These are phyloP conservation scores for Nemopilema nomurai DNA, from an alignment of 30 jellyfish, hydroid and myxozoan genomes.

Conservation along the genomic window DNA sequence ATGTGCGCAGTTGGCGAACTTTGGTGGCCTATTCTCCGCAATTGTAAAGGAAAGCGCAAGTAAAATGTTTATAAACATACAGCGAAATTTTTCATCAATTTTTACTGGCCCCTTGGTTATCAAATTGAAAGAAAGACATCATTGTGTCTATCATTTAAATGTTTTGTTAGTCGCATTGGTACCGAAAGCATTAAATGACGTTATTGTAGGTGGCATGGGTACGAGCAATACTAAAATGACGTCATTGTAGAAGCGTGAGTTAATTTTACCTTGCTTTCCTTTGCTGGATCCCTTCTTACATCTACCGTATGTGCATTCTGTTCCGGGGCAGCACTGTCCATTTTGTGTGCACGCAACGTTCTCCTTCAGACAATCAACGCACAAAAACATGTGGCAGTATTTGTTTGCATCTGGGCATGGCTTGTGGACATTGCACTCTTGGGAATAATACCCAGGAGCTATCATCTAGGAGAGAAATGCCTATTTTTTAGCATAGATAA, in stretches of 20 bases:
- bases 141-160: too few species aligned
- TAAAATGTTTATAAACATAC: too few species aligned
- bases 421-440: slow-evolving; percentile 96
- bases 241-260: background rate
- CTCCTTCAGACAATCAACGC: slow-evolving; percentile 95
- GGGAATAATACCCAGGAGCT: slow-evolving; percentile 97
- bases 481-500: background rate
- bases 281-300: slow-evolving; percentile 94
- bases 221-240: background rate
- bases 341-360: slow-evolving; percentile 97
- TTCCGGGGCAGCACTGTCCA: slow-evolving; percentile 97
- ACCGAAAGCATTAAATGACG: too few species aligned
- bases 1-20: too few species aligned
- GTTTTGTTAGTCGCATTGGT: too few species aligned
- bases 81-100: too few species aligned
- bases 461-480: slow-evolving; percentile 51
- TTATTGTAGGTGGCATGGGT: too few species aligned
- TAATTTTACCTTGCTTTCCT: slow-evolving; percentile 89
- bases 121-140: too few species aligned
- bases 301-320: slow-evolving; percentile 94
- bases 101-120: too few species aligned
- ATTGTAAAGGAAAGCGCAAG: too few species aligned
- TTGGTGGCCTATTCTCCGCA: too few species aligned
- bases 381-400: slow-evolving; percentile 92
- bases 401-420: slow-evolving; percentile 97